These are phyloP conservation scores for Trilocha varians DNA, from an alignment of 2,888 invertebrate genomes.

Conservation along the genomic window DNA sequence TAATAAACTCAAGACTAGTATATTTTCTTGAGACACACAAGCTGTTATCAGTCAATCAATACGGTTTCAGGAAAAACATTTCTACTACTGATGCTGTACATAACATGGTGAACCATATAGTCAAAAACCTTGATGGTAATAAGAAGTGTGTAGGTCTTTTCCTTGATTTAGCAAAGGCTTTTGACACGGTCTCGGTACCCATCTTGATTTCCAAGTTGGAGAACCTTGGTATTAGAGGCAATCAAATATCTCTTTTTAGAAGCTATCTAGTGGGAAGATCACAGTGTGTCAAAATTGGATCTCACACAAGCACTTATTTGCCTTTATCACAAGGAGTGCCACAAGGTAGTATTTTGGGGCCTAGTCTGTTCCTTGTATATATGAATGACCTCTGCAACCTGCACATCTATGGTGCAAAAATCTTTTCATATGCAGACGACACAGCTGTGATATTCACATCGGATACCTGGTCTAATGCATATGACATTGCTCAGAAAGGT, in stretches of 20 bases:
- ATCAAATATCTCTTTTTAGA: slow-evolving; percentile 3
- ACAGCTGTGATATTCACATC: too few relatives aligned
- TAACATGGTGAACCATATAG: background rate
- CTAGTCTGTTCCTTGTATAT: slow-evolving; percentile 8
- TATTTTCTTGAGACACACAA: slow-evolving; percentile 1
- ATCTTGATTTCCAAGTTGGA: slow-evolving; percentile 7
- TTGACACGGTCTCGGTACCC: too few relatives aligned
- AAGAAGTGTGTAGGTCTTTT: slow-evolving; percentile 5
- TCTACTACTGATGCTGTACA: slow-evolving; percentile 5
- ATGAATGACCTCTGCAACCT: too few relatives aligned
- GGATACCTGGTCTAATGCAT: too few relatives aligned
- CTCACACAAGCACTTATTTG: background rate
- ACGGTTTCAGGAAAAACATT: slow-evolving; percentile 5
- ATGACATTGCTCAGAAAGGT: too few relatives aligned
- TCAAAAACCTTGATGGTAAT: slow-evolving; percentile 3
- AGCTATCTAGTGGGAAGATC: slow-evolving; percentile 4
- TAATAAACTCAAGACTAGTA: slow-evolving; percentile 4
- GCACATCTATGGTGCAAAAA: background rate
- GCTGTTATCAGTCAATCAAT: slow-evolving; percentile 7
- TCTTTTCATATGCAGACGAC: slow-evolving; percentile 9
- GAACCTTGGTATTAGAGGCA: slow-evolving; percentile 8
- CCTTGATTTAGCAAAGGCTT: too few relatives aligned
- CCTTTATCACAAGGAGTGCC: slow-evolving; percentile 5
- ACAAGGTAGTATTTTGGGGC: slow-evolving; percentile 9
- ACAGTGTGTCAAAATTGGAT: slow-evolving; percentile 2